Base-by-base conservation (phyloP, 2,888 invertebrate genomes). In the Cylloceria caligata region DNA sequence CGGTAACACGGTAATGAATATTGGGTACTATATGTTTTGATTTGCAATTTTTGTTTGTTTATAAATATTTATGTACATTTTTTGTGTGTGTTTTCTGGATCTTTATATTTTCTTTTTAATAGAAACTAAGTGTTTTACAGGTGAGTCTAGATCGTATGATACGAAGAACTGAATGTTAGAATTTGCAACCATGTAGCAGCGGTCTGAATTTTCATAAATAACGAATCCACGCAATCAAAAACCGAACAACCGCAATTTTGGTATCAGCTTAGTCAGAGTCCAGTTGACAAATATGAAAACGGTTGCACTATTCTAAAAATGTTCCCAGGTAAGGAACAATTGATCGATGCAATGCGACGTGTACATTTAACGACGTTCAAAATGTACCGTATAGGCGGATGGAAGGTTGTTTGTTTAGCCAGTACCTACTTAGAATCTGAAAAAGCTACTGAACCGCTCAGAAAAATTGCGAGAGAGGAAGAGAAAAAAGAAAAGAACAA, bases 141-240 rank as follows among this genome's bases (percentile, higher is more conserved):
- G n/a, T n/a, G n/a, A n/a, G n/a, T n/a, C n/a, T n/a, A n/a, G n/a
- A n/a, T n/a, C n/a, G n/a, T n/a, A n/a, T n/a, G n/a, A n/a, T n/a
- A n/a, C n/a, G n/a, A n/a, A n/a, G n/a, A n/a, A n/a, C n/a, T n/a
- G n/a, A n/a, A n/a, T n/a, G n/a, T n/a, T n/a, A n/a, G n/a, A n/a
- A n/a, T n/a, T n/a, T 82, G 75, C 49, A 82, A 82, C 39, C 82
- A 79, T 60, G 74, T 65, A 13, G 79, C 82, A 45, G 79, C 82
- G 34, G 73, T 82, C 30, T 62, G 65, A 34, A 69, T 82, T 64
- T 82, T 62, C 11, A 72, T 82, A 16, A 79, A 79, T 65, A 57
- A 34, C 24, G 79, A 79, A 68, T 52, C 64, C 39, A 69, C 79
- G 21, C 24, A 42, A 34, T 75, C 82, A 19, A 79, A 78, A 52